Percentiles rank a stretch among this genome's conserved stretches.
These are phyloP conservation scores for Dermatemys mawii DNA, from an alignment of 2,113 vertebrate species.

Conservation along the genomic window DNA sequence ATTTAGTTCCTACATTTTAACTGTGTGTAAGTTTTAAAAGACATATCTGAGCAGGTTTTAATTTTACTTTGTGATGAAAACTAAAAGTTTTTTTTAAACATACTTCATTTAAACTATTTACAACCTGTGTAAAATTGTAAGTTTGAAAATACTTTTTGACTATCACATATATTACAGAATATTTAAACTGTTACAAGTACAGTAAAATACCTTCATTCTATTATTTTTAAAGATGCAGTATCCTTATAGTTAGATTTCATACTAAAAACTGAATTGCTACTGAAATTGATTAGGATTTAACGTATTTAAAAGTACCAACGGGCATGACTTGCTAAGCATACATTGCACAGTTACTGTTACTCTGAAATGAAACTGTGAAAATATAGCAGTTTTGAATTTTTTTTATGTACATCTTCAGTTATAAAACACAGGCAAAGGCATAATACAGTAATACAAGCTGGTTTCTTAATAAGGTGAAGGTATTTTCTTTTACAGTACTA, in stretches of 20 bases:
- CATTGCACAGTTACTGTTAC: not conserved
- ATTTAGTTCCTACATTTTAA: slow-evolving; percentile 19
- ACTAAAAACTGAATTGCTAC: slow-evolving; percentile 65
- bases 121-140: slow-evolving; percentile 87
- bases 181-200: slow-evolving; percentile 83
- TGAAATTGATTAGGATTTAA: slow-evolving; percentile 60
- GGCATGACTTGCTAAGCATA: slow-evolving; percentile 56
- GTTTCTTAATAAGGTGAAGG: slow-evolving; percentile 67
- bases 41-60: slow-evolving; percentile 51
- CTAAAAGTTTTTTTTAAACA: slow-evolving; percentile 79
- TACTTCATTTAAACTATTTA: slow-evolving; percentile 84
- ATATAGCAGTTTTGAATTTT: slow-evolving; percentile 61
- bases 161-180: slow-evolving; percentile 90
- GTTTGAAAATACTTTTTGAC: slow-evolving; percentile 87
- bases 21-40: slow-evolving; percentile 63
- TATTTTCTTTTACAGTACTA: slow-evolving; percentile 56
- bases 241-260: slow-evolving; percentile 72
- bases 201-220: slow-evolving; percentile 84
- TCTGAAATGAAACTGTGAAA: slow-evolving; percentile 70
- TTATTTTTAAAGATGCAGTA: slow-evolving; percentile 82
- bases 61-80: slow-evolving; percentile 73
- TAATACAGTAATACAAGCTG: slow-evolving; percentile 63
- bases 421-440: slow-evolving; percentile 74
- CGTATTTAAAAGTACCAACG: slow-evolving; percentile 65
- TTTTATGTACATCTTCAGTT: slow-evolving; percentile 71